These are phyloP conservation scores for Pyralis farinalis DNA, from an alignment of 2,888 invertebrate genomes.

Conservation along the genomic window DNA sequence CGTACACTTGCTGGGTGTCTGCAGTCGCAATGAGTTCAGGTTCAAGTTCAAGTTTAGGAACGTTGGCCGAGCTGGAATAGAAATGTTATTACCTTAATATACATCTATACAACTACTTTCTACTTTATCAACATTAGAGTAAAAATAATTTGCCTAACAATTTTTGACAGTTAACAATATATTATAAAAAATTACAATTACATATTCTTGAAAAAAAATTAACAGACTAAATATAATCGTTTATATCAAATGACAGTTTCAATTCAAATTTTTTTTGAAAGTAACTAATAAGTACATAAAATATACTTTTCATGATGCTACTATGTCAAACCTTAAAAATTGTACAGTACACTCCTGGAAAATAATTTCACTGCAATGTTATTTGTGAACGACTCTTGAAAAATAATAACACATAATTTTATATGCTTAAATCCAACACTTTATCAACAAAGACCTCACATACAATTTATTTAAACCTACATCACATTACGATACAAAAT, in stretches of 20 bases:
- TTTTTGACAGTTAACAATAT: too few species aligned
- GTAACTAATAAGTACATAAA: too few species aligned
- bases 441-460: constrained; percentile 12
- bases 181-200: too few species aligned
- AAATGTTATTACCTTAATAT: constrained; percentile 53
- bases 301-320: too few species aligned
- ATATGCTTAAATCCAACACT: constrained; percentile 11
- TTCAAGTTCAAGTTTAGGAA: constrained; percentile 98
- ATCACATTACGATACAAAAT: constrained; percentile 21
- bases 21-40: constrained; percentile 94
- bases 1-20: constrained; percentile 95
- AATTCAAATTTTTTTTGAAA: too few species aligned
- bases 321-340: too few species aligned
- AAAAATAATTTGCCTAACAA: neutral
- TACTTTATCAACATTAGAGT: neutral
- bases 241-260: too few species aligned
- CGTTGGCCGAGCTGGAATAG: constrained; percentile 97
- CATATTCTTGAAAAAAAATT: too few species aligned
- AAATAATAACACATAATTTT: constrained; percentile 8
- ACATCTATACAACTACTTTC: constrained; percentile 29
- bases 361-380: too few species aligned
- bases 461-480: constrained; percentile 18
- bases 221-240: too few species aligned
- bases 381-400: too few species aligned
- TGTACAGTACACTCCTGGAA: too few species aligned